These are phyloP conservation scores for Drosophila obscura DNA, from an alignment of 1,140 invertebrate species.

Conservation along the genomic window DNA sequence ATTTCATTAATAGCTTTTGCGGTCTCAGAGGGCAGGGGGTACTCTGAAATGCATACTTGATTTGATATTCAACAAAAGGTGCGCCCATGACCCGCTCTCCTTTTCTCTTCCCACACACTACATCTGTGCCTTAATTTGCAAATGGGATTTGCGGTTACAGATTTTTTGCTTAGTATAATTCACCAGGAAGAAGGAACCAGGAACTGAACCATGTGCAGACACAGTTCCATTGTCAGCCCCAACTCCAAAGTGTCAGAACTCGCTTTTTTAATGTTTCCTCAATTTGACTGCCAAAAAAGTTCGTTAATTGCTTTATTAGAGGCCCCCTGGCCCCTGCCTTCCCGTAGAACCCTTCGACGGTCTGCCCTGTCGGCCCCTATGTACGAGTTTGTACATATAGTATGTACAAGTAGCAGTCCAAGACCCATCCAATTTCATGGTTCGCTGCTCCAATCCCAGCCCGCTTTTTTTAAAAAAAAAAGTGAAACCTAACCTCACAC, in stretches of 20 bases:
- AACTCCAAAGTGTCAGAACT: conserved; percentile 30
- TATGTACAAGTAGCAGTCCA: conserved; percentile 34
- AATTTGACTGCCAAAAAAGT: conserved; percentile 53
- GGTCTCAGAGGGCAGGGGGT: conserved; percentile 27
- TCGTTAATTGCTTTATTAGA: conserved; percentile 37
- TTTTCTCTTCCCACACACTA: conserved; percentile 46
- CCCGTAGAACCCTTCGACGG: conserved; percentile 10
- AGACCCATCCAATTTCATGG: conserved; percentile 57
- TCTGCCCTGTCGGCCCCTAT: conserved; percentile 17
- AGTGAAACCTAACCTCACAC: conserved; percentile 64
- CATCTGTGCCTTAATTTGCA: conserved; percentile 65
- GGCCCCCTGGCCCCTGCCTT: background rate
- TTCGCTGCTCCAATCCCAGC: conserved; percentile 35
- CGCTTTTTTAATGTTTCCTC: conserved; percentile 61
- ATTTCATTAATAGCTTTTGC: conserved; percentile 74
- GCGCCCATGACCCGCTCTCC: conserved; percentile 10
- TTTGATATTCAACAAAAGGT: conserved; percentile 63
- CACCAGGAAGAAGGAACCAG: too few relatives aligned
- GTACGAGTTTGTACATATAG: conserved; percentile 18
- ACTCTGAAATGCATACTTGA: conserved; percentile 55
- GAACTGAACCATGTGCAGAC: too few relatives aligned
- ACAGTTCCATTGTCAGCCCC: background rate
- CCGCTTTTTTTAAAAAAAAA: conserved; percentile 30
- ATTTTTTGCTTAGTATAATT: conserved; percentile 9
- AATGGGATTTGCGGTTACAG: conserved; percentile 51